These are phyloP conservation scores for Plestiodon gilberti DNA, from an alignment of 2,113 vertebrate genomes.

Conservation along the genomic window DNA sequence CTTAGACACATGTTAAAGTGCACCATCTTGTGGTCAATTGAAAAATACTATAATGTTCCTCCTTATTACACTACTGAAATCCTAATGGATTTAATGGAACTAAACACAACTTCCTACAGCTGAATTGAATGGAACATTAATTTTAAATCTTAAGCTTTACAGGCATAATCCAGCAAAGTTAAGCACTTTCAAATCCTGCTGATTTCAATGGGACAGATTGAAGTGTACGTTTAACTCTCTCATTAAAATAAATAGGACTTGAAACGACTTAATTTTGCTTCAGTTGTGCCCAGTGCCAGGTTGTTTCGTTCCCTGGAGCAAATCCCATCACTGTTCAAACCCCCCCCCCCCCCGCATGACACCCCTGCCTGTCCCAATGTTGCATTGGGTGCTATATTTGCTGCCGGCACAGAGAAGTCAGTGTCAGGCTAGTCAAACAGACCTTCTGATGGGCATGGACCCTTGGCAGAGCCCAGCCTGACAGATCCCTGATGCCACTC, in stretches of 20 bases:
- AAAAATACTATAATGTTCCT: slow-evolving; percentile 24
- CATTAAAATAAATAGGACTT: not conserved
- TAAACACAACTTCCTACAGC: not conserved
- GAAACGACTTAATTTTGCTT: not conserved
- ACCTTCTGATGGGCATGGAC: too few relatives aligned
- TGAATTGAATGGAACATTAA: not conserved
- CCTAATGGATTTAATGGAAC: not conserved
- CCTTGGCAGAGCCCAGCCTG: too few relatives aligned
- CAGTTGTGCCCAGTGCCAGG: not conserved
- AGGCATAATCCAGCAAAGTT: not conserved
- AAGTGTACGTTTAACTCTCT: not conserved
- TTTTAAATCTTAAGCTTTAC: not conserved
- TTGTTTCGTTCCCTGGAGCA: too few relatives aligned
- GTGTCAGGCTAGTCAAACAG: too few relatives aligned
- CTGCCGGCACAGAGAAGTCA: too few relatives aligned
- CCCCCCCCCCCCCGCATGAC: too few relatives aligned
- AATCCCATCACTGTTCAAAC: too few relatives aligned
- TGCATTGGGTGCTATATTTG: too few relatives aligned
- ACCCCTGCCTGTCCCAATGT: too few relatives aligned
- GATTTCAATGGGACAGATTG: not conserved
- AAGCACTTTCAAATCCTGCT: not conserved
- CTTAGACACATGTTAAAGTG: slow-evolving; percentile 49
- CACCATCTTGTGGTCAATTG: slow-evolving; percentile 61
- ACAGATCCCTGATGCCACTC: too few relatives aligned
- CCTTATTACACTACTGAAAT: not conserved